Evolutionary conservation across 2,888 invertebrate species (phyloP), one percentile per base, ranked within the genome.

Genomic region (Eumerus sabulonum): DNA sequence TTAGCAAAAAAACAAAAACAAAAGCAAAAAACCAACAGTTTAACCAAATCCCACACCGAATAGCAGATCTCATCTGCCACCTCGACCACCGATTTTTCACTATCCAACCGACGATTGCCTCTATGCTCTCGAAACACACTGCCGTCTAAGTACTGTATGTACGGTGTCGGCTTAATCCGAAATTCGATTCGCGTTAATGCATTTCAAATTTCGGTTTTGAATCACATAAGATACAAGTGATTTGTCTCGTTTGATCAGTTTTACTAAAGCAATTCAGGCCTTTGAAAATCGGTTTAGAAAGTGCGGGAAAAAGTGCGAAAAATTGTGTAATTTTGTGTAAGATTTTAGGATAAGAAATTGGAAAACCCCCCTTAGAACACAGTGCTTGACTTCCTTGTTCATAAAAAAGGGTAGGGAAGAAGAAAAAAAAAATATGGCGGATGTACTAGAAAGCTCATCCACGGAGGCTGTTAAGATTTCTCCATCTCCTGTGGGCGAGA

Each of bases 391-490:
- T 72, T 62, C 67, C 62, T 67, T 62, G 57, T 66, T 67, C 47
- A 51, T 63, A 74, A 68, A 45, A 18, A 56, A 44, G 53, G 62
- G 40, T 1, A 5, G 9, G n/a, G 9, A 40, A n/a, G 11, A 40
- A 40, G 9, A 40, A n/a, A 9, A n/a, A 56, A 44, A 60, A 73
- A 62, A 77, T 47, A 76, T 79, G 77, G 77, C 77, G 68, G 77
- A 79, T 73, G 73, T 79, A 59, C 73, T 79, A 63, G 77, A 79
- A 79, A 79, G 77, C 73, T 73, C 77, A 53, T 47, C 73, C 16
- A 54, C 51, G 50, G 77, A 73, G 53, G 68, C 73, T 79, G 68
- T 38, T 50, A 68, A 79, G 63, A 68, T 79, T 47, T 68, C 77
- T 63, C 68, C 73, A 48, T 68, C 77, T 68, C 68, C 73, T 54